These are phyloP conservation scores for Cygnus olor DNA, from an alignment of 2,797 vertebrate genomes.

Conservation along the genomic window DNA sequence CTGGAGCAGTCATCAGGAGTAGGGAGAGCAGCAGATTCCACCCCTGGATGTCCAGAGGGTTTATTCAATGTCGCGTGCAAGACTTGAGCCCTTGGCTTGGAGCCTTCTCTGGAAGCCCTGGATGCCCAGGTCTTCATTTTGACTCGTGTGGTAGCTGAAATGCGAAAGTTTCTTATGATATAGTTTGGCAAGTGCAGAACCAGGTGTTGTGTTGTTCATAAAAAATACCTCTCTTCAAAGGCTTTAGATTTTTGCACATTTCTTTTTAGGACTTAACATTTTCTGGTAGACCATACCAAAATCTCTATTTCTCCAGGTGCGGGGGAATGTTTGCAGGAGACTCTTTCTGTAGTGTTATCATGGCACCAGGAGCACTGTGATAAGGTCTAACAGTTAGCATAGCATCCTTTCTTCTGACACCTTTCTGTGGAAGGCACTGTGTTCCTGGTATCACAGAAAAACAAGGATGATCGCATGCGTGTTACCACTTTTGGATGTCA, in stretches of 20 bases:
- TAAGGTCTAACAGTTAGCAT: neutral
- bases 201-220: neutral
- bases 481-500: neutral
- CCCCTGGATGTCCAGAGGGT: neutral
- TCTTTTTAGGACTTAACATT: neutral
- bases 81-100: neutral
- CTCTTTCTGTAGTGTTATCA: neutral
- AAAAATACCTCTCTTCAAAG: neutral
- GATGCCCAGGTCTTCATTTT: neutral
- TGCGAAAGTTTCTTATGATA: fast-evolving
- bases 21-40: neutral
- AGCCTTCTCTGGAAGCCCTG: neutral
- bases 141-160: neutral
- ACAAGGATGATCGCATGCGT: neutral
- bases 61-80: fast-evolving
- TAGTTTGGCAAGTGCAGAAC: neutral
- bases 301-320: neutral
- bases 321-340: neutral
- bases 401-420: neutral
- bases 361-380: neutral
- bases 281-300: neutral
- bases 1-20: fast-evolving
- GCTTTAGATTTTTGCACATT: neutral
- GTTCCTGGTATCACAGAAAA: neutral
- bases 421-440: neutral